A percentile compares a stretch with the other conserved stretches of the same genome.
phyloP scores from a whole-genome alignment of 2,888 invertebrate species.

The Xestia sexstrigata region DNA sequence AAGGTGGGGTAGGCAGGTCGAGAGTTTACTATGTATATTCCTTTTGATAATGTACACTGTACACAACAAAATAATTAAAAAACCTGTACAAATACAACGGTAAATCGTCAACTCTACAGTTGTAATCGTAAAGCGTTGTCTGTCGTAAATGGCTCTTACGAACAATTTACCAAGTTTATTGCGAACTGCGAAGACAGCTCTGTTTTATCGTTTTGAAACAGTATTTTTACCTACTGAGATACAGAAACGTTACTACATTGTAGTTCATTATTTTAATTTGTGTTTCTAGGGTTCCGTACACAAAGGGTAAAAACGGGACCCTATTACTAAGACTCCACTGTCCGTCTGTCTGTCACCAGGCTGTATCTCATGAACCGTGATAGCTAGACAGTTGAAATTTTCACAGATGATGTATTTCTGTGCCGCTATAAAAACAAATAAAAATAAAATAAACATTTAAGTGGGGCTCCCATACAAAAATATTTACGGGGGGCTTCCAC shows the following conservation, averaged over 20 bases:
- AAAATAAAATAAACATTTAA: no score
- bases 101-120: constrained; percentile 30
- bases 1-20: not conserved
- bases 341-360: no score
- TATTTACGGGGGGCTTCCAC: no score
- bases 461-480: no score
- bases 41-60: not conserved
- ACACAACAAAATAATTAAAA: constrained; percentile 20
- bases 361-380: no score
- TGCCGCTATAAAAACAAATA: no score
- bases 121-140: constrained; percentile 57
- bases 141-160: constrained; percentile 64
- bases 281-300: no score
- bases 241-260: constrained; percentile 10
- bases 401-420: no score
- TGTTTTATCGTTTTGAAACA: constrained; percentile 52
- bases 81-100: constrained; percentile 25
- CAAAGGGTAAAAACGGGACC: no score
- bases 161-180: constrained; percentile 64
- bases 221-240: not conserved
- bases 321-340: no score
- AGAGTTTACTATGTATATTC: no score
- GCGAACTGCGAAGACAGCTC: constrained; percentile 42
- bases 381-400: no score
- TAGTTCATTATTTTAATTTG: constrained; percentile 1